Percentiles rank a stretch among this genome's conserved stretches.
These are phyloP conservation scores for Acrobasis consociella DNA, from an alignment of 2,888 invertebrate species.

Conservation along the genomic window DNA sequence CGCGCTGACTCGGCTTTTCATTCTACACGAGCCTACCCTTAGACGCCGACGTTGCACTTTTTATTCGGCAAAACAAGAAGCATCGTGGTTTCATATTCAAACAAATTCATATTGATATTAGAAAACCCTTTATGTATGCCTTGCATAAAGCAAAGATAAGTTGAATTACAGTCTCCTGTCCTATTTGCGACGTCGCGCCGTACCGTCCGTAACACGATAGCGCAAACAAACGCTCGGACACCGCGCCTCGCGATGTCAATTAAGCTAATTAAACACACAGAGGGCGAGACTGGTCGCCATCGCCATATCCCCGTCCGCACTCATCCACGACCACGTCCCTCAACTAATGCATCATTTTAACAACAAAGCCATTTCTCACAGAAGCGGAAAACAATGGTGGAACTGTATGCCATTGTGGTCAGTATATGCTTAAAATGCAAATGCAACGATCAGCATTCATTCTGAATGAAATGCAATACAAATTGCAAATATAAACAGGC, in stretches of 20 bases:
- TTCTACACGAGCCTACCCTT: slow-evolving; percentile 44
- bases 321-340: slow-evolving; percentile 51
- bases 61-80: slow-evolving; percentile 31
- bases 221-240: slow-evolving; percentile 80
- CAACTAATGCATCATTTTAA: slow-evolving; percentile 70
- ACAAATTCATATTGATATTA: background rate
- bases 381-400: slow-evolving; percentile 55
- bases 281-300: slow-evolving; percentile 60
- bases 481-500: slow-evolving; percentile 28
- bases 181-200: slow-evolving; percentile 39
- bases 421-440: slow-evolving; percentile 31
- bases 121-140: background rate
- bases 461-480: slow-evolving; percentile 25
- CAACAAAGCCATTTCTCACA: slow-evolving; percentile 67
- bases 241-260: slow-evolving; percentile 81
- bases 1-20: slow-evolving; percentile 58
- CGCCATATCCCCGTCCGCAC: slow-evolving; percentile 39
- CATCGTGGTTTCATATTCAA: background rate
- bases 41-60: slow-evolving; percentile 47
- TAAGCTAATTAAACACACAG: slow-evolving; percentile 81
- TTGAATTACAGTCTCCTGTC: background rate
- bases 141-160: background rate
- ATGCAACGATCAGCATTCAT: slow-evolving; percentile 27
- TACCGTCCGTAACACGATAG: slow-evolving; percentile 70
- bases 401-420: slow-evolving; percentile 34